Percentiles rank a stretch among this genome's conserved stretches.
phyloP scores from a whole-genome alignment of 2,113 vertebrate genomes.

The Syrrhaptes paradoxus region DNA sequence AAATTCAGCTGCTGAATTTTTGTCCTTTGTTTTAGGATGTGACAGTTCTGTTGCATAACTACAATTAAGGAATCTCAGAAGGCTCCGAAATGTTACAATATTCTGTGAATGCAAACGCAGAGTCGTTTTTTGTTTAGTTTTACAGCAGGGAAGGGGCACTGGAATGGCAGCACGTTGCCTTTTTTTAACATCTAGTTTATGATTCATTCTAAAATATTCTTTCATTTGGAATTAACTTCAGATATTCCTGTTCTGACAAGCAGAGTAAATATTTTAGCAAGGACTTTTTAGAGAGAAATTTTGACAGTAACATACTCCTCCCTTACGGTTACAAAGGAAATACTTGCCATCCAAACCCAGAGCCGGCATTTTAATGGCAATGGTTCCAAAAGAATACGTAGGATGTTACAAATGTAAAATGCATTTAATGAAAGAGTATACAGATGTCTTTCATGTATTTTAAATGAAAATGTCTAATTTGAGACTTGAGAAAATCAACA shows the following conservation, averaged over 20 bases:
- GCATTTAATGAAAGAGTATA: constrained; percentile 46
- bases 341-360: constrained; percentile 38
- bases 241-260: constrained; percentile 58
- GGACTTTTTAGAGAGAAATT: constrained; percentile 37
- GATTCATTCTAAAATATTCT: constrained; percentile 47
- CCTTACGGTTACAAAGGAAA: constrained; percentile 33
- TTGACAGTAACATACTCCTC: constrained; percentile 53
- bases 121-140: background rate
- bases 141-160: background rate
- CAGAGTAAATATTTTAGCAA: constrained; percentile 48
- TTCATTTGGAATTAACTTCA: constrained; percentile 59
- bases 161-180: background rate
- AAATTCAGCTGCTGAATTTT: constrained; percentile 22
- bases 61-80: constrained; percentile 20
- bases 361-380: background rate
- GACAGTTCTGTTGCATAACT: constrained; percentile 48
- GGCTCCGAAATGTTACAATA: background rate
- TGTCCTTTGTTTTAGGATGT: constrained; percentile 28
- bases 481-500: constrained; percentile 40
- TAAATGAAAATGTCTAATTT: constrained; percentile 60
- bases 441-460: constrained; percentile 56
- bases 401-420: constrained; percentile 55
- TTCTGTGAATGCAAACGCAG: background rate
- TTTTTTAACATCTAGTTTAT: constrained; percentile 19
- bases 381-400: constrained; percentile 20